Evolutionary conservation across 2,797 vertebrate genomes (phyloP), one percentile per base, ranked within the genome.

Genomic region (Tangara arthus): DNA sequence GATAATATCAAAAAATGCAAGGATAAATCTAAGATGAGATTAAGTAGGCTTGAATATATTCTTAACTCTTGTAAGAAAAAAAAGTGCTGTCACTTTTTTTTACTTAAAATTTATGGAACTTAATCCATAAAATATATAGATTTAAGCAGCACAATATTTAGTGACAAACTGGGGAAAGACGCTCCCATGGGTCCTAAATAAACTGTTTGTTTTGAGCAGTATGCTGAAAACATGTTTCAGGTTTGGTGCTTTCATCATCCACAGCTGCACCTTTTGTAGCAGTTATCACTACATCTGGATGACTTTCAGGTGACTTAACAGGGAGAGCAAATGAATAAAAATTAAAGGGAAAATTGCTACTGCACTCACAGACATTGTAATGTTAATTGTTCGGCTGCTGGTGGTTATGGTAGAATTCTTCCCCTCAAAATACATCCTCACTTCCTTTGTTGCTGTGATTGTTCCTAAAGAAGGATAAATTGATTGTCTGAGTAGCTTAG

Each of bases 181-280:
- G 35, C 6, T 70, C 5, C 9, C 0, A 0, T 64, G 13, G 6
- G 11, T 85, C 19, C 37, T 42, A 37, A 69, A 87, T 50, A 73
- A 91, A 12, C 8, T 16, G 7, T 4, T 86, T 52, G 5, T 49
- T 66, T 46, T 76, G 16, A 82, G 9, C 17, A 75, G 28, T 37
- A 60, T 30, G 17, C 5, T 69, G 34, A 84, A 87, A 37, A 39
- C 11, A 11, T 3, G 6, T 53, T 27, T 46, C 27, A n/a, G 23
- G 7, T 49, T 21, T 2, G 0, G 18, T 50, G 20, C 15, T 85
- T 91, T 77, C 0, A 0, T 11, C 12, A 15, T 42, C n/a, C 16
- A 4, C 18, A 77, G 21, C 60, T 90, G 34, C 34, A 34, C 4
- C 24, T 9, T 73, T 86, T 88, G 10, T 24, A 71, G 21, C 19